These are phyloP conservation scores for Netelia fuscicornis DNA, from an alignment of 2,888 invertebrate genomes.

Conservation along the genomic window DNA sequence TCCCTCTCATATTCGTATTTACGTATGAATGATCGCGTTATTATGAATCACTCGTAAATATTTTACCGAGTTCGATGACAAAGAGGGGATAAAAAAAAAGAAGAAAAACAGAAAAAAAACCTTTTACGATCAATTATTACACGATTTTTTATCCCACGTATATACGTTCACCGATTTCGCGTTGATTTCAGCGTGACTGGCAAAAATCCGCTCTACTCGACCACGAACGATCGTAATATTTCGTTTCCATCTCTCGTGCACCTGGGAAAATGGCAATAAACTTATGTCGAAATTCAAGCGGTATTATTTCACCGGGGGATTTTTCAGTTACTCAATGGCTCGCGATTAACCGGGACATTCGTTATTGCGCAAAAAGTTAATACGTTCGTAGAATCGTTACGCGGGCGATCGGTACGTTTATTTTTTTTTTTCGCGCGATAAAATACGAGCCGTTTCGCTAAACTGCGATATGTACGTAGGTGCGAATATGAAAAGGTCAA, in stretches of 20 bases:
- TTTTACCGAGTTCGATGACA: neutral
- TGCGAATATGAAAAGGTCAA: neutral
- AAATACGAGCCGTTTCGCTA: neutral
- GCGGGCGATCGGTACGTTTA: neutral
- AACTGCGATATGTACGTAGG: neutral
- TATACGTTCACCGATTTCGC: constrained; percentile 15
- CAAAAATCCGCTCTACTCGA: neutral
- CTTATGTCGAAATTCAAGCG: neutral
- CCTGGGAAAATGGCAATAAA: neutral
- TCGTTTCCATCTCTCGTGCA: neutral
- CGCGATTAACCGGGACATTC: constrained; percentile 1
- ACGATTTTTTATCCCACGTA: constrained; percentile 2
- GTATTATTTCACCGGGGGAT: neutral
- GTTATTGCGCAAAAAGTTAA: constrained; percentile 10
- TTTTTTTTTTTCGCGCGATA: constrained; percentile 10
- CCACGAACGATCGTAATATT: neutral
- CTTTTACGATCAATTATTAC: constrained; percentile 4
- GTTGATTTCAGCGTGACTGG: constrained; percentile 3
- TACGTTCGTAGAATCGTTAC: constrained; percentile 9
- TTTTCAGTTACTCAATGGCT: constrained; percentile 10
- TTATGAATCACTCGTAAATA: neutral
- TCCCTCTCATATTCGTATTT: neutral
- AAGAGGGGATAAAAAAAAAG: neutral
- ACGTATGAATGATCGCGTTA: no score
- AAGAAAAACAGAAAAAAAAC: neutral